Conservation (phyloP, 2,888 invertebrate genomes). For the Ectemnius continuus region DNA sequence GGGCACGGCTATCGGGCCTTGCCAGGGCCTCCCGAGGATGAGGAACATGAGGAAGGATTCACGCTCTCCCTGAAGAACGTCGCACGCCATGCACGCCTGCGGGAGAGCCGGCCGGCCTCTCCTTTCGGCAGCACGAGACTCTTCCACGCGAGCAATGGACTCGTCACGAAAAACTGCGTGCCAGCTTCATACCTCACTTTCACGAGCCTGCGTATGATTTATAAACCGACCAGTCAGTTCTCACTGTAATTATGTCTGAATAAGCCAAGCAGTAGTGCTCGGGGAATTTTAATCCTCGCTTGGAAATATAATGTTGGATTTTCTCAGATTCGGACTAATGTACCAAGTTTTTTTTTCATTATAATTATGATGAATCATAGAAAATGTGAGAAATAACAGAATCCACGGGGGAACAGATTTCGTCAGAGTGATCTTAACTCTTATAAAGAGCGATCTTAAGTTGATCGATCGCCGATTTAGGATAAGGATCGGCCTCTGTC, state of each 20-base stretch:
- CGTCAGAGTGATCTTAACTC: background rate
- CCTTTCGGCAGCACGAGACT: slow-evolving; percentile 9
- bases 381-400: background rate
- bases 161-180: slow-evolving; percentile 27
- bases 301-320: too few relatives aligned
- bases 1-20: slow-evolving; percentile 19
- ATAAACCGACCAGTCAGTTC: too few relatives aligned
- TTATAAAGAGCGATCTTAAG: background rate
- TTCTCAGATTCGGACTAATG: too few relatives aligned
- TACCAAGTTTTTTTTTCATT: too few relatives aligned
- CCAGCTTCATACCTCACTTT: background rate
- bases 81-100: slow-evolving; percentile 14
- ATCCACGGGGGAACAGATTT: background rate
- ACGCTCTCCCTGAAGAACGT: slow-evolving; percentile 37
- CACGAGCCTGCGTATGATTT: too few relatives aligned
- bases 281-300: too few relatives aligned
- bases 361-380: background rate
- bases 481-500: background rate
- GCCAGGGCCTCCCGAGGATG: slow-evolving; percentile 20
- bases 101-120: slow-evolving; percentile 14
- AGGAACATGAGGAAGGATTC: slow-evolving; percentile 48
- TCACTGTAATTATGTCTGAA: too few relatives aligned
- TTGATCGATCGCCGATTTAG: background rate
- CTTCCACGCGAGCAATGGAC: slow-evolving; percentile 29
- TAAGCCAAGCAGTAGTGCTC: too few relatives aligned